Base-by-base conservation (phyloP, 2,797 vertebrate species). In the Dendrocincla tyrannina region DNA sequence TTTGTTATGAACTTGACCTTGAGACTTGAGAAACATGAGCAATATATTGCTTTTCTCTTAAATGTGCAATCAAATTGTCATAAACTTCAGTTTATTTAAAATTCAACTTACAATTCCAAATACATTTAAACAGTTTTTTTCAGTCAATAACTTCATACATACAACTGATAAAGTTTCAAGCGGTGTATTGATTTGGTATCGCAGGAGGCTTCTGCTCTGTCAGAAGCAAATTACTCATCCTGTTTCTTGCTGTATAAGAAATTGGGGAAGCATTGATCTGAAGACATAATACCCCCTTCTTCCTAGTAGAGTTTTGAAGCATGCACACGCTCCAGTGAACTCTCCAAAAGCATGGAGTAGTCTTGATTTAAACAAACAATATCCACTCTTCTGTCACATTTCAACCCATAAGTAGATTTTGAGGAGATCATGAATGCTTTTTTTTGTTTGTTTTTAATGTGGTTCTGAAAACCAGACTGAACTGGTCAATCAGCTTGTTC, bases 1-100 rank as follows among this genome's bases (percentile, higher is more conserved):
- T 84, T 91, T 32, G 2, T 79, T 89, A 46, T 55, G 35, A 70
- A 67, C 46, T 77, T 85, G 55, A 91, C 56, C 70, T 83, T 83
- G 42, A 89, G 58, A 58, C 75, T 53, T 84, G 58, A 67, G 46
- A 84, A 93, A 60, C 60, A 16, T 35, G 27, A 82, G 20, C 87
- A 89, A 32, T 67, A 9, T 3, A 24, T 64, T 91, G 69, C 35
- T 83, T 7, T 59, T 93, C 67, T 82, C 47, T 70, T 50, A 64
- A 72, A 79, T 13, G 6, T 74, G 20, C 23, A 44, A 12, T 79
- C n/a, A 12, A 37, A 6, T 82, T 74, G 30, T 66, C 1, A 1
- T 58, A 66, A 87, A 27, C 14, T 67, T 92, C 46, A 55, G 7
- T 85, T 86, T 69, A 75, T 81, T 93, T 89, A 73, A 93, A 95